Evolutionary conservation across 1,140 invertebrate species (phyloP).

Genomic region (Cydia strobilella): DNA sequence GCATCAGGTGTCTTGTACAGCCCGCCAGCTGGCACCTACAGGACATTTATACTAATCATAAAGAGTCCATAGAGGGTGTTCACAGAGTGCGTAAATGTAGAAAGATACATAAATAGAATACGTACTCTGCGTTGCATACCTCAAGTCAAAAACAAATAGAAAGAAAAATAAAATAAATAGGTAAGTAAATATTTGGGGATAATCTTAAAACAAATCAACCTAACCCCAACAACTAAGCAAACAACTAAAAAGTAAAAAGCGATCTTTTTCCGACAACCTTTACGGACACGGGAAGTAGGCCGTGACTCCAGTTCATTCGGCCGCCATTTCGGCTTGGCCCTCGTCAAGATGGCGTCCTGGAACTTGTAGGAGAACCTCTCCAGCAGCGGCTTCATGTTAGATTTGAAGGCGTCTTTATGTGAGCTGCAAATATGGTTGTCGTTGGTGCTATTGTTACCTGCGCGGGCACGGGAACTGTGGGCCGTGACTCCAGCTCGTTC

Average conservation of each 20-base stretch:
- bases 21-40: conserved; percentile 57
- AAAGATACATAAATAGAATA: no score
- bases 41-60: not conserved
- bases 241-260: no score
- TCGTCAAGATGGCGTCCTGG: conserved; percentile 43
- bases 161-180: no score
- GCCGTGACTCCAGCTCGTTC: conserved; percentile 50
- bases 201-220: no score
- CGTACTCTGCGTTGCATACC: no score
- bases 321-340: conserved; percentile 42
- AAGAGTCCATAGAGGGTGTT: not conserved
- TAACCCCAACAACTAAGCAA: no score
- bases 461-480: conserved; percentile 54
- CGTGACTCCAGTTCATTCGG: conserved; percentile 48
- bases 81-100: no score
- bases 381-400: conserved; percentile 38
- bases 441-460: conserved; percentile 14
- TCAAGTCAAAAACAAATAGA: no score
- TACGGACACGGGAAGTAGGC: conserved; percentile 57
- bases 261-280: not conserved
- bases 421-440: conserved; percentile 41
- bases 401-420: conserved; percentile 48
- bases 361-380: conserved; percentile 56
- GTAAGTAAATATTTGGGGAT: no score
- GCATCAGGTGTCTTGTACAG: conserved; percentile 57